phyloP scores from a whole-genome alignment of 2,113 vertebrate species.

The Trachemys scripta region DNA sequence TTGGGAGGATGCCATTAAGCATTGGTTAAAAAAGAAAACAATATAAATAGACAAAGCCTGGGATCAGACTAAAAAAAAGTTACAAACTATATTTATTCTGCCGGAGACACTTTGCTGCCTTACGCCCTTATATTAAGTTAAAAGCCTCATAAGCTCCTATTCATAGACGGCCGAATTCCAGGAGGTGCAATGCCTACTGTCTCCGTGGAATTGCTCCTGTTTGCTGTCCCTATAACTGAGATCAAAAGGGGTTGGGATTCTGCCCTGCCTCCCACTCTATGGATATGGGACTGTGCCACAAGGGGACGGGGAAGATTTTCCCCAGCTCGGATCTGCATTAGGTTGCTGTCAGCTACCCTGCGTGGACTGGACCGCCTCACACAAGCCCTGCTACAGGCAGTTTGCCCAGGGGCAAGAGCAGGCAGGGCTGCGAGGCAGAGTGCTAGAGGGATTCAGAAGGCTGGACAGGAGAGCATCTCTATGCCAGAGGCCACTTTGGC shows the following conservation, averaged over 20 bases:
- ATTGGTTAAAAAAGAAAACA: conserved; percentile 36
- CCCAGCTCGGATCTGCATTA: not conserved
- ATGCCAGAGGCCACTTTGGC: not conserved
- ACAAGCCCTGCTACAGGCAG: not conserved
- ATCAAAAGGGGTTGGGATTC: not conserved
- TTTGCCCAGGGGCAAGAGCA: not conserved
- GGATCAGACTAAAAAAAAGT: not conserved
- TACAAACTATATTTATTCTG: conserved; percentile 59
- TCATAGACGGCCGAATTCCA: not conserved
- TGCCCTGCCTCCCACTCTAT: not conserved
- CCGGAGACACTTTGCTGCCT: not conserved
- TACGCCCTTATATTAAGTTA: not conserved
- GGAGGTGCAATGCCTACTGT: not conserved
- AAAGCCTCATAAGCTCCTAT: not conserved
- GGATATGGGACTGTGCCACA: not conserved
- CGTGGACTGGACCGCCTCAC: not conserved
- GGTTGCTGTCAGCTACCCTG: not conserved
- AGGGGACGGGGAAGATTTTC: not conserved
- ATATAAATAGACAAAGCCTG: conserved; percentile 27
- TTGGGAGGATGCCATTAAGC: conserved; percentile 51
- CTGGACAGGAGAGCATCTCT: not conserved
- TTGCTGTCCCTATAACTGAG: not conserved
- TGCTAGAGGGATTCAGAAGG: not conserved
- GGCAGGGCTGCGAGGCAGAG: not conserved
- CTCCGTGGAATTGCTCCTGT: not conserved